A percentile compares a stretch with the other conserved stretches of the same genome.
Conservation (phyloP, 2,888 invertebrate genomes). For the Ectemnius continuus region DNA sequence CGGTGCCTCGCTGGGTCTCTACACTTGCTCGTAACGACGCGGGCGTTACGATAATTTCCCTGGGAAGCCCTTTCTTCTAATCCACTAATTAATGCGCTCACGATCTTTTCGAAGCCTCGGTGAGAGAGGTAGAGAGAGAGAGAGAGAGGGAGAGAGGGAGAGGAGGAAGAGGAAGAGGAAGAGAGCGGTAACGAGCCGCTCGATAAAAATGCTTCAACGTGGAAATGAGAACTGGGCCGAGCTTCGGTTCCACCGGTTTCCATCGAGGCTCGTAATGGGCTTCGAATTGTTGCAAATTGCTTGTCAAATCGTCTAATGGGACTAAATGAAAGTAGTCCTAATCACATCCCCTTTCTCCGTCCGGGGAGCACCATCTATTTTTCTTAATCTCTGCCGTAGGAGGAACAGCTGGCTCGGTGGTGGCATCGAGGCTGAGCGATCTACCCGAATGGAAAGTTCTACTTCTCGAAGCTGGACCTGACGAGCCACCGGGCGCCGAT, state of each 20-base stretch:
- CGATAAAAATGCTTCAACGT: neutral
- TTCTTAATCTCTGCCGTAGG: constrained; percentile 64
- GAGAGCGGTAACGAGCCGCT: constrained; percentile 8
- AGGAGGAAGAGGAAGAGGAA: neutral
- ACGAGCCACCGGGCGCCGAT: constrained; percentile 83
- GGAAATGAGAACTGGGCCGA: no score
- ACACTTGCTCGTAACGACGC: no score
- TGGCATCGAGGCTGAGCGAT: constrained; percentile 84
- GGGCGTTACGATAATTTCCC: no score
- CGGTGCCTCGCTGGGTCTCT: no score
- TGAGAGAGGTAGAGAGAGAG: neutral
- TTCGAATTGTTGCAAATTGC: no score
- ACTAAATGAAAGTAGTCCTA: neutral
- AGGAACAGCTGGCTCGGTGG: constrained; percentile 83
- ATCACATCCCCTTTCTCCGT: constrained; percentile 16
- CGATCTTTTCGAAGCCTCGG: no score
- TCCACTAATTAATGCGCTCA: constrained; percentile 10
- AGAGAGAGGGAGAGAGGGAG: neutral
- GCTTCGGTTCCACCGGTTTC: no score
- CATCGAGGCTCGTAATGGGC: no score
- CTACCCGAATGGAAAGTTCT: constrained; percentile 85
- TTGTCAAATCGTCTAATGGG: no score
- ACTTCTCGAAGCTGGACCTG: constrained; percentile 85
- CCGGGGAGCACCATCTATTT: neutral
- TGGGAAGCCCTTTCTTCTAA: neutral